phyloP scores from a whole-genome alignment of 2,888 invertebrate genomes.

The Cheilosia variabilis region DNA sequence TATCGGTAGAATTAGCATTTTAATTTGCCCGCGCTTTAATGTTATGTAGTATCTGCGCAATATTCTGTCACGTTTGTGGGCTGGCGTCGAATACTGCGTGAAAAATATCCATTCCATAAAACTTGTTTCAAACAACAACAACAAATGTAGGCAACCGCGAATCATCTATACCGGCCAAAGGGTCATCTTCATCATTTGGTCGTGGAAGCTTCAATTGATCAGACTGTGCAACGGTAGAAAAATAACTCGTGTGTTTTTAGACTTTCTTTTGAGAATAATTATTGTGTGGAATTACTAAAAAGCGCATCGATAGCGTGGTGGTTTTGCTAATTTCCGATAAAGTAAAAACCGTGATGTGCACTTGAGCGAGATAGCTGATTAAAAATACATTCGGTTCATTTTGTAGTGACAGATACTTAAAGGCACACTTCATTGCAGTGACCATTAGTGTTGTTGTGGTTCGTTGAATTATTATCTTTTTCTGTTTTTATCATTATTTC shows the following conservation, averaged over 20 bases:
- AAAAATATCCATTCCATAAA: constrained; percentile 29
- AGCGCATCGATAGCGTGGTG: not conserved
- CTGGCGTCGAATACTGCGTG: not conserved
- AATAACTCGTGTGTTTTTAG: not conserved
- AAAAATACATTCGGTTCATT: not conserved
- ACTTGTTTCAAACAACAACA: constrained; percentile 29
- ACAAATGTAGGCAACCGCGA: not conserved
- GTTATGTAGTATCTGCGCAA: not conserved
- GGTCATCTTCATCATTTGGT: constrained; percentile 30
- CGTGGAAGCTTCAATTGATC: constrained; percentile 23
- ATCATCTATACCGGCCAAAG: constrained; percentile 2
- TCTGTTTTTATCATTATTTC: too few species aligned
- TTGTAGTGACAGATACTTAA: constrained; percentile 18
- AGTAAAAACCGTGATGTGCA: not conserved
- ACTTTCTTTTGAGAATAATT: constrained; percentile 11
- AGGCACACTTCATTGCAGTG: not conserved
- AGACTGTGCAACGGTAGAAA: not conserved
- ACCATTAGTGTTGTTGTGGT: not conserved
- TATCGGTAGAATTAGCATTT: not conserved
- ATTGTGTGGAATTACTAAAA: not conserved
- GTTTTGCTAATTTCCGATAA: not conserved
- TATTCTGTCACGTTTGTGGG: constrained; percentile 6
- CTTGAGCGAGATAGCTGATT: not conserved
- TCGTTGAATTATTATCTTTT: not conserved
- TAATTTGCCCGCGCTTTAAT: constrained; percentile 19